Percentiles rank a stretch among this genome's conserved stretches.
Conservation (phyloP, 2,113 vertebrate genomes). For the Centropus unirufus region DNA sequence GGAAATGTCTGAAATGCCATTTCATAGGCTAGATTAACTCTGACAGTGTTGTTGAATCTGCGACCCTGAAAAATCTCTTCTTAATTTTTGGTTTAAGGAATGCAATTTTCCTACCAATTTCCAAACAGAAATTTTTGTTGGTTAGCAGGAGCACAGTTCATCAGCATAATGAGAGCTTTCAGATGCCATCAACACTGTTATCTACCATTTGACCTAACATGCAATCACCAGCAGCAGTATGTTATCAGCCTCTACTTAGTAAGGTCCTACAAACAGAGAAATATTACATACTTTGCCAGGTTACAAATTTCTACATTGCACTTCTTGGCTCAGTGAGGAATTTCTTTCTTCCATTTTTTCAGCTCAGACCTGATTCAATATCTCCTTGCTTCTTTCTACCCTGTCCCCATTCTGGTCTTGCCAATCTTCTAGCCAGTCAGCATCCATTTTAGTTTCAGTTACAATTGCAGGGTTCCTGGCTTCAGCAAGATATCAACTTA, state of each 20-base stretch:
- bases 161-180: not conserved
- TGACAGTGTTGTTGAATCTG: not conserved
- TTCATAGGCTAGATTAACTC: not conserved
- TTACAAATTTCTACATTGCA: not conserved
- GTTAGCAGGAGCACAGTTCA: not conserved
- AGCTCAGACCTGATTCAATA: not conserved
- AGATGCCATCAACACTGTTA: not conserved
- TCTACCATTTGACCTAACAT: not conserved
- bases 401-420: not conserved
- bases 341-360: not conserved
- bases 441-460: not conserved
- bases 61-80: not conserved
- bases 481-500: not conserved
- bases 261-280: no score
- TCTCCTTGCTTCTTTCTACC: not conserved
- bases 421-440: rapidly evolving
- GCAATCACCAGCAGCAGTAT: not conserved
- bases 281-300: not conserved
- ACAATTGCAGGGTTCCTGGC: not conserved
- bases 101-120: not conserved
- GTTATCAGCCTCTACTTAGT: no score
- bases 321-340: not conserved
- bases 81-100: not conserved
- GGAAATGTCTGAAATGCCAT: not conserved
- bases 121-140: not conserved